phyloP scores from a whole-genome alignment of 2,888 invertebrate species.

The Caenorhabditis angaria region DNA sequence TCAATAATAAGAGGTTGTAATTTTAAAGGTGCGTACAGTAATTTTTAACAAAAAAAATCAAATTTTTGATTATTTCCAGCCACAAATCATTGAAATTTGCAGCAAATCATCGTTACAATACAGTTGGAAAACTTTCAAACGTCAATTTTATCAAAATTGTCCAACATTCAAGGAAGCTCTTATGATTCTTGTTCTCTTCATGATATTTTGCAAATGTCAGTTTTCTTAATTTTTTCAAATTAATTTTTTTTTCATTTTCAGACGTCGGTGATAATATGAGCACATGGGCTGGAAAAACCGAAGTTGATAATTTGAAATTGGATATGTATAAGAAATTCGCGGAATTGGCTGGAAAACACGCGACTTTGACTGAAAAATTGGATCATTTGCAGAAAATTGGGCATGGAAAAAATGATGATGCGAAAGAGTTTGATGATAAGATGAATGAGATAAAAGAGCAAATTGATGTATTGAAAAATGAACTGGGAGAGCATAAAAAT shows the following conservation, averaged over 20 bases:
- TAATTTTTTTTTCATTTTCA: constrained; percentile 9
- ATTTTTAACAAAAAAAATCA: not conserved
- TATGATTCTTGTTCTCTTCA: constrained; percentile 5
- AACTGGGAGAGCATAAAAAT: constrained; percentile 7
- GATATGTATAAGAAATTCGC: not conserved
- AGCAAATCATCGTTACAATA: constrained; percentile 21
- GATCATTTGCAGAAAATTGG: not conserved
- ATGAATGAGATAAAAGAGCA: constrained; percentile 14
- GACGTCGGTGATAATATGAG: constrained; percentile 19
- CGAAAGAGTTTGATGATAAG: not conserved
- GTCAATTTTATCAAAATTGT: constrained; percentile 14
- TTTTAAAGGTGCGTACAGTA: constrained; percentile 11
- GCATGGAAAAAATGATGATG: not conserved
- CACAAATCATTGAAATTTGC: no score
- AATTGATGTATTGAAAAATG: constrained; percentile 12
- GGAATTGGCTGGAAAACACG: not conserved
- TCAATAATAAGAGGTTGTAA: no score
- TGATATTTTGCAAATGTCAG: constrained; percentile 14
- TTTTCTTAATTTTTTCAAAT: not conserved
- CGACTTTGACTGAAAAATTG: not conserved
- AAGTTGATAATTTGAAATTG: not conserved
- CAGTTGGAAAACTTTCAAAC: constrained; percentile 11
- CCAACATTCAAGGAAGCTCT: constrained; percentile 8
- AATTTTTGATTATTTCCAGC: not conserved
- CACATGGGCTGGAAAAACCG: constrained; percentile 1